Base-by-base conservation (phyloP, 2,113 vertebrate species). In the Verasper variegatus region DNA sequence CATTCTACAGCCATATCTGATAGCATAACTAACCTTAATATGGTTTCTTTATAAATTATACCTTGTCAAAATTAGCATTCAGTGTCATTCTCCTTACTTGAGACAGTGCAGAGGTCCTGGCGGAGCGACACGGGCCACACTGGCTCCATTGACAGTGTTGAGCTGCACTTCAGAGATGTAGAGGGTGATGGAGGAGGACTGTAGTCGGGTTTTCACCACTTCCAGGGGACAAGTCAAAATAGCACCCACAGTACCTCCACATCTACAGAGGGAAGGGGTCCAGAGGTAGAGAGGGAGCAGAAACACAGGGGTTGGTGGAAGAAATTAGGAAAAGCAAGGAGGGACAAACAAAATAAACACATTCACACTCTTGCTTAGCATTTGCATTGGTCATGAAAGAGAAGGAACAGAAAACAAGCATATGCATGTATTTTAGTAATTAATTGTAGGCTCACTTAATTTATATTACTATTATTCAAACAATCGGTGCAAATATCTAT, bases 221-320 rank as follows among this genome's bases (percentile, higher is more conserved):
- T 99, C 98, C 87, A 99, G 93, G 15, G 98, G 98, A 94, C 98
- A 99, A 84, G 98, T 99, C 91, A 99, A 91, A 92, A 99, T 97
- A 76, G 98, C 98, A 71, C 97, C 98, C 83, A 99, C 98, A 59
- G 98, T 99, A 80, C 98, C 98, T 71, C 98, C 98, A 89, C 98
- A 99, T 91, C 98, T 99, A 85, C 13, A 6, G 89, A 74, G 27
- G 69, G 27, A 37, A 35, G 15, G 37, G 12, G 54, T 20, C 64
- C 63, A 23, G 31, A 12, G 17, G 21, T 1, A 4, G 8, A 64
- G 20, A 62, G 15, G 26, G 35, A 13, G 4, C 31, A 68, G 15
- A 78, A 15, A 54, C 3, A 72, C 15, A 27, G 10, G 12, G 8
- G 12, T 15, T 13, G 15, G 3, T 6, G 17, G 55, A 60, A 24